Evolutionary conservation across 2,888 invertebrate genomes (phyloP), one percentile per base, ranked within the genome.

Genomic region (Oscheius sp.): DNA sequence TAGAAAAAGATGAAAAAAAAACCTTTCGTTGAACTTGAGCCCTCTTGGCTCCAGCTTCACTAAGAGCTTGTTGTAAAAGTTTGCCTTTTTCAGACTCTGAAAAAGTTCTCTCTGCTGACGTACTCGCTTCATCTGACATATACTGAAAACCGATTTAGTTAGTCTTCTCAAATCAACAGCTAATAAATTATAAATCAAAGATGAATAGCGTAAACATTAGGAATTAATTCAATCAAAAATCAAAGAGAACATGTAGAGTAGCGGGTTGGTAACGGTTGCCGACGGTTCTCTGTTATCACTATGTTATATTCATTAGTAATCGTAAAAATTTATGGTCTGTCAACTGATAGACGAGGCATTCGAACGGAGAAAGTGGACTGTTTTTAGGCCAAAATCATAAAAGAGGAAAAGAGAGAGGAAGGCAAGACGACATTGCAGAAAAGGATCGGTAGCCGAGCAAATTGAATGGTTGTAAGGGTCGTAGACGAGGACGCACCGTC

Each of bases 21-120:
- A 65, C 65, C 65, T 55, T 65, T 20, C 67, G 61, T 55, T 70
- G 64, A 46, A 37, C 61, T 48, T 72, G 72, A 1, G 55, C 65
- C 20, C 64, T 55, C 17, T 57, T 70, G 0, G 69, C 58, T 3
- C 73, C 73, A 2, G 68, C 73, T 33, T 69, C 63, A 15, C 52
- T 57, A 8, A 73, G 37, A 1, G 75, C 70, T 57, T 74, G 70
- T 17, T 74, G 74, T 15, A 74, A 50, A 3, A 71, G 39, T 20
- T 65, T 65, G 39, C 53, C 53, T 46, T 53, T 65, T 33, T 65
- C 65, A 53, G 34, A 20, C 20, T 52, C 53, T 10, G 39, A 23
- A 52, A 17, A 52, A 17, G 23, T 23, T 27, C 29, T 42, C 23
- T 46, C 64, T 33, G 17, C 34, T 65, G 64, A 64, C 48, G 64